These are phyloP conservation scores for Uropsilus gracilis DNA, from an alignment of 2,113 vertebrate species.

Conservation along the genomic window DNA sequence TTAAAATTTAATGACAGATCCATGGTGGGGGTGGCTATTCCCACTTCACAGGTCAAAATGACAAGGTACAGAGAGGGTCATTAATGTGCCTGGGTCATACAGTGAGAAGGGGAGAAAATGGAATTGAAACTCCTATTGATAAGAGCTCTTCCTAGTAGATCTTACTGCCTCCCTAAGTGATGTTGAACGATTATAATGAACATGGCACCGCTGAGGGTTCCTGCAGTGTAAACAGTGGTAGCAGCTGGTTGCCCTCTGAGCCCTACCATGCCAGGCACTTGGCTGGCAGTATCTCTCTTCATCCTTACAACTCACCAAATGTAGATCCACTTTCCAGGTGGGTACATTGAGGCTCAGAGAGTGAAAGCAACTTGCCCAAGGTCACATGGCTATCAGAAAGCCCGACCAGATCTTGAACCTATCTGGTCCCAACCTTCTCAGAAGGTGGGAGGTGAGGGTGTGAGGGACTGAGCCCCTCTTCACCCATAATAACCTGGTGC, in stretches of 20 bases:
- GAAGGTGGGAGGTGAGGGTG: neutral
- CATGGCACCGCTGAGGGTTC: rapidly evolving
- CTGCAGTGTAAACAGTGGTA: no score
- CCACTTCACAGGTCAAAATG: neutral
- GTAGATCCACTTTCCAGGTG: neutral
- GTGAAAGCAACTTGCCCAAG: neutral
- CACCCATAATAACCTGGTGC: neutral
- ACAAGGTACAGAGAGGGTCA: neutral
- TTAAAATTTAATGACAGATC: neutral
- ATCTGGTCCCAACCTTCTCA: rapidly evolving
- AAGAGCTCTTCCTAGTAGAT: neutral
- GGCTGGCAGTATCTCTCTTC: rapidly evolving
- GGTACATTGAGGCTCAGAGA: neutral
- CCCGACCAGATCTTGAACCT: neutral
- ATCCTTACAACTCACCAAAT: neutral
- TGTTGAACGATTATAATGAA: neutral
- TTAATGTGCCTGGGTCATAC: neutral
- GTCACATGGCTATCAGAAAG: neutral
- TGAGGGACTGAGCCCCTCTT: neutral
- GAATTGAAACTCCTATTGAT: neutral
- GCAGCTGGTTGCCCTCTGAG: rapidly evolving
- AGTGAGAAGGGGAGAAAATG: neutral
- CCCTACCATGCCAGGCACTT: neutral
- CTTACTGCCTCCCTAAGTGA: neutral
- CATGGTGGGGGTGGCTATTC: neutral